Conservation (phyloP, 2,888 invertebrate genomes). For the Catonia carolina region DNA sequence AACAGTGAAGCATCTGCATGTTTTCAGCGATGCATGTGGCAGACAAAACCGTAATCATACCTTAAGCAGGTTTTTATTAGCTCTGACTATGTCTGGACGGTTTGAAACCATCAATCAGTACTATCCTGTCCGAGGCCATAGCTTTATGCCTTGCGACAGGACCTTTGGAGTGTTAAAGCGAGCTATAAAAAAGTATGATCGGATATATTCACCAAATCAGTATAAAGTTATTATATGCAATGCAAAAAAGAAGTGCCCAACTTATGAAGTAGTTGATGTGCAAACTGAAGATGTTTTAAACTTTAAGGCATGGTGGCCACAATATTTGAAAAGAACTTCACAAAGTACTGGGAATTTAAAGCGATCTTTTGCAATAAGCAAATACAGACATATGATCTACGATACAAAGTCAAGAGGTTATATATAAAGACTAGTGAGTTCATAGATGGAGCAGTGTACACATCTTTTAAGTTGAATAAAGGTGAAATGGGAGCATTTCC, state of each 20-base stretch:
- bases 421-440: not conserved
- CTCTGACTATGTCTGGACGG: slow-evolving; percentile 22
- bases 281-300: slow-evolving; percentile 23
- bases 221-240: slow-evolving; percentile 9
- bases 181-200: slow-evolving; percentile 21
- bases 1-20: slow-evolving; percentile 21
- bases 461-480: slow-evolving; percentile 3
- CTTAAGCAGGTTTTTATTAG: slow-evolving; percentile 17
- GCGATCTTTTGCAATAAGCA: slow-evolving; percentile 21
- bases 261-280: slow-evolving; percentile 18
- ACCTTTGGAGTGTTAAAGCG: slow-evolving; percentile 25
- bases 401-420: not conserved
- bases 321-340: slow-evolving; percentile 23
- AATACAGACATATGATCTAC: slow-evolving; percentile 8
- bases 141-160: slow-evolving; percentile 29
- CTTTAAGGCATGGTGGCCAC: slow-evolving; percentile 27
- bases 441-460: not conserved
- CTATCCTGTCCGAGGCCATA: slow-evolving; percentile 28
- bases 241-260: not conserved
- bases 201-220: slow-evolving; percentile 21
- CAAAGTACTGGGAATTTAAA: slow-evolving; percentile 6
- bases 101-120: slow-evolving; percentile 26
- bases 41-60: slow-evolving; percentile 34
- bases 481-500: not conserved
- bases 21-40: slow-evolving; percentile 35